Percentiles rank a stretch among this genome's conserved stretches.
Evolutionary conservation across 2,888 invertebrate species (phyloP).

Genomic region (Molorchus minor): DNA sequence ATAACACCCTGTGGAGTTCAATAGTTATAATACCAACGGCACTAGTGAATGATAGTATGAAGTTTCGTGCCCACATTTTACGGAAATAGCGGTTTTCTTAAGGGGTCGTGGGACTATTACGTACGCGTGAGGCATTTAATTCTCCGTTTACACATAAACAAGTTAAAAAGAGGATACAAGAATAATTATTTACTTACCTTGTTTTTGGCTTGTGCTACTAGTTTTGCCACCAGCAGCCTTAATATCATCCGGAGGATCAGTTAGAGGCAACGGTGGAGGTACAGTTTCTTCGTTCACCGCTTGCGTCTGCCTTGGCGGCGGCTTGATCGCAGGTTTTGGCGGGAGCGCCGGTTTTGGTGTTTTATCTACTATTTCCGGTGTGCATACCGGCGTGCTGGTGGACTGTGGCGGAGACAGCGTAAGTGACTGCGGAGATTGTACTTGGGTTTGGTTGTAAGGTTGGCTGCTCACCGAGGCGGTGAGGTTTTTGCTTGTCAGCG

Average conservation of each 20-base stretch:
- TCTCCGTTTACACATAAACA: no score
- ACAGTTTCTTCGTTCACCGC: constrained; percentile 42
- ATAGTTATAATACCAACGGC: no score
- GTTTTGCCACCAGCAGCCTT: constrained; percentile 36
- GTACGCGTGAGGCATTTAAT: no score
- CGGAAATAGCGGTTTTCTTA: no score
- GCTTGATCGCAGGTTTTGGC: constrained; percentile 80
- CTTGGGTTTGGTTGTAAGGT: constrained; percentile 37
- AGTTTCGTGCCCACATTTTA: no score
- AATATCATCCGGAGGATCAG: constrained; percentile 57
- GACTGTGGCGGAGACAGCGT: constrained; percentile 69
- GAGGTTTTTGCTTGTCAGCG: constrained; percentile 64
- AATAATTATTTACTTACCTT: no score
- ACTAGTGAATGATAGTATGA: no score
- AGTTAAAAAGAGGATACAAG: no score
- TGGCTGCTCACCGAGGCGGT: constrained; percentile 36
- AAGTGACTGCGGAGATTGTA: constrained; percentile 49
- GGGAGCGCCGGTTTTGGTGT: constrained; percentile 80
- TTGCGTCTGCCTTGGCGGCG: constrained; percentile 66
- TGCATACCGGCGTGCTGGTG: constrained; percentile 68
- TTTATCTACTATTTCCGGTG: constrained; percentile 60
- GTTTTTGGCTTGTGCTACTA: constrained; percentile 34
- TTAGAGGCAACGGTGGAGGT: constrained; percentile 64
- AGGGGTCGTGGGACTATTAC: no score
- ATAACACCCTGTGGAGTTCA: no score